Percentiles rank a stretch among this genome's conserved stretches.
Conservation (phyloP, 2,797 vertebrate species). For the Crocidura indochinensis region DNA sequence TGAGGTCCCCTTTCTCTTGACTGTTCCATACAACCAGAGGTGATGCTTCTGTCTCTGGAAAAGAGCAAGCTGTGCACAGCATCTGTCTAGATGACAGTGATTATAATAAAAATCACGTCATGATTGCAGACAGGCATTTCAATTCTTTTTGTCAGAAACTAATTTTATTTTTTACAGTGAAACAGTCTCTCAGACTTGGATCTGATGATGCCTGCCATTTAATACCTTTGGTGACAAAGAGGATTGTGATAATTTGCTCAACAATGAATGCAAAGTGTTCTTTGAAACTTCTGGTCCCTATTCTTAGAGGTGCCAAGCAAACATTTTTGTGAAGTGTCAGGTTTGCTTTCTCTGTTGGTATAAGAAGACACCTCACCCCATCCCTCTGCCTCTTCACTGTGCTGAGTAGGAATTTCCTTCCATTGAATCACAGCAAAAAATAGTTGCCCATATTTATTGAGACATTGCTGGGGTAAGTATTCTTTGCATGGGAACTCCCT, state of each 20-base stretch:
- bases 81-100: not conserved
- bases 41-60: too few relatives aligned
- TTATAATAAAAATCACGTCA: not conserved
- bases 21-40: fast-evolving
- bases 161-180: not conserved
- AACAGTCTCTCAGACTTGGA: not conserved
- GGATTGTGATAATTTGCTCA: not conserved
- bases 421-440: not conserved
- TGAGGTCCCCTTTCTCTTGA: not conserved
- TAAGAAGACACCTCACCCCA: not conserved
- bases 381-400: not conserved
- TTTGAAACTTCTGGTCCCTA: not conserved
- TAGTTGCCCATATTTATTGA: not conserved
- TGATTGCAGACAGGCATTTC: not conserved
- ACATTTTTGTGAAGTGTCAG: not conserved
- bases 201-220: not conserved
- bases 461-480: not conserved
- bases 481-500: too few relatives aligned
- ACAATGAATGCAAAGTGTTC: not conserved
- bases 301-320: not conserved
- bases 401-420: not conserved
- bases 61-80: not conserved
- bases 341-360: not conserved
- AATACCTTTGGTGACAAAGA: not conserved
- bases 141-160: not conserved